Evolutionary conservation across 2,888 invertebrate genomes (phyloP), one percentile per base, ranked within the genome.

Genomic region (Philereme transversata): DNA sequence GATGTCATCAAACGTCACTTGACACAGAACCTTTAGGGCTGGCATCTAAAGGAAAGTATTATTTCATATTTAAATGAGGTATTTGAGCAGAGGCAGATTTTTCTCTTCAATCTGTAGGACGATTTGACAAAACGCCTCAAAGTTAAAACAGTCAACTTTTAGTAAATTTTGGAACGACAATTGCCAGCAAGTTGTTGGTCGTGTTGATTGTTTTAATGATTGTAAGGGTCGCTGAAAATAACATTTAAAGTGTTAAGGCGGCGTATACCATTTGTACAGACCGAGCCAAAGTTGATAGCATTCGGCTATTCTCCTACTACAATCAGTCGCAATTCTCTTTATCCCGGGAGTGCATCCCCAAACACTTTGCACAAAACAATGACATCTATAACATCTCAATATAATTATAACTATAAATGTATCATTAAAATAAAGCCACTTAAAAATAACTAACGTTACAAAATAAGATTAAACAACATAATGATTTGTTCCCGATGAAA

Each of bases 401-500:
- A 91, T 89, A 89, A 89, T 89, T 75, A 77, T 68, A 73, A 84
- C 84, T 86, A 80, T 85, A 85, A 86, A 87, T 68, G 86, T 84
- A 86, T 78, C 82, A 86, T 88, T 84, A 81, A 85, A 89, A 87
- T 89, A 88, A 87, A 91, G 89, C 89, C 86, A 84, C 90, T 89
- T 91, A 90, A 89, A 90, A 91, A 83, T 89, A 91, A 89, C 90
- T 90, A 90, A 92, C 91, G 84, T 90, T 91, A 91, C 86, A 86
- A 90, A 90, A 91, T 91, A 91, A 90, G 90, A 90, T 91, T 90
- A 92, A 90, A 91, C 88, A 92, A 92, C 92, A 87, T 89, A 90
- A 89, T 90, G 86, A 90, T 92, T 92, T 92, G 92, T 90, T 92
- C 91, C 92, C 90, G 82, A 90, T 87, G 86, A 89, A 90, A 76